These are phyloP conservation scores for Hemicrepidius hirtus DNA, from an alignment of 2,888 invertebrate genomes.

Conservation along the genomic window DNA sequence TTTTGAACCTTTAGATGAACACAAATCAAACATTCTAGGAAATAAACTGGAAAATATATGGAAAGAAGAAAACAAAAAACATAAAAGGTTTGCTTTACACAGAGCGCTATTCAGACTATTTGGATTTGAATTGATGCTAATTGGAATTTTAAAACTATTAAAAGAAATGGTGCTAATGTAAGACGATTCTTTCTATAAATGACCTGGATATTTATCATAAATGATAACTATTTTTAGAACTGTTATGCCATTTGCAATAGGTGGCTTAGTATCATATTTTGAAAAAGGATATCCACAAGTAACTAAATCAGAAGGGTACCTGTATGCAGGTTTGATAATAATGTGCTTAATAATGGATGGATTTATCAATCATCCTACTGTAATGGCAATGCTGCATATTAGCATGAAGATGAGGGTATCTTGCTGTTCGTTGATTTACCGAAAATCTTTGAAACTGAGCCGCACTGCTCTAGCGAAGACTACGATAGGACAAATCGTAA, in stretches of 20 bases:
- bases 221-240: conserved; percentile 59
- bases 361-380: conserved; percentile 82
- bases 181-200: conserved; percentile 54
- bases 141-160: conserved; percentile 65
- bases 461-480: conserved; percentile 77
- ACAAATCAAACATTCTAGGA: conserved; percentile 80
- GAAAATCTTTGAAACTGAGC: conserved; percentile 76
- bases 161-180: conserved; percentile 68
- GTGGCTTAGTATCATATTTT: conserved; percentile 79
- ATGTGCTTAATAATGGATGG: conserved; percentile 62
- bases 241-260: conserved; percentile 74
- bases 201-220: neutral
- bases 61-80: conserved; percentile 66
- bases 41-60: conserved; percentile 77
- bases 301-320: conserved; percentile 79
- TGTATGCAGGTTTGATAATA: conserved; percentile 84
- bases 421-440: conserved; percentile 87
- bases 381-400: conserved; percentile 89
- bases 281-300: conserved; percentile 65
- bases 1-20: conserved; percentile 79
- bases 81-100: conserved; percentile 66
- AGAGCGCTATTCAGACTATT: conserved; percentile 64
- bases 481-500: conserved; percentile 73
- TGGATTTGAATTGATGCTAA: conserved; percentile 62
- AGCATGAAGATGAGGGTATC: conserved; percentile 91